phyloP scores from a whole-genome alignment of 2,113 vertebrate genomes.

The Oophaga pumilio region DNA sequence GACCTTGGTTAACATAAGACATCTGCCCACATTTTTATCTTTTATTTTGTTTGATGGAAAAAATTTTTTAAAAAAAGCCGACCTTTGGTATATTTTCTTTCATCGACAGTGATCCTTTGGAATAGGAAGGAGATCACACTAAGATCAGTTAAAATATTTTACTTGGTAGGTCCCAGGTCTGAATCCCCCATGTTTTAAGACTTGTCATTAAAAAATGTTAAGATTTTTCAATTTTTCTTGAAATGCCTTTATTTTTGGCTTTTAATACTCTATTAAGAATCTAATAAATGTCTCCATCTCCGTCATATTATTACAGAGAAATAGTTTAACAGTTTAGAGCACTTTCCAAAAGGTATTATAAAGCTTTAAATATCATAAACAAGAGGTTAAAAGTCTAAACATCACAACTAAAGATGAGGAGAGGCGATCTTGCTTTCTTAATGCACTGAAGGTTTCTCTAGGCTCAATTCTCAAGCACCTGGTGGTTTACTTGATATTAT shows the following conservation, averaged over 20 bases:
- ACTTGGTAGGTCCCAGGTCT: slow-evolving; percentile 22
- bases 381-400: no score
- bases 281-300: background rate
- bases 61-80: background rate
- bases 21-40: slow-evolving; percentile 39
- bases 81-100: background rate
- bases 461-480: no score
- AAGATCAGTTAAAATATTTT: slow-evolving; percentile 40
- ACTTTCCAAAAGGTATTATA: background rate
- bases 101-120: slow-evolving; percentile 14
- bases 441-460: no score
- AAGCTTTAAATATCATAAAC: no score
- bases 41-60: slow-evolving; percentile 23
- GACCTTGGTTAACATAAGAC: slow-evolving; percentile 30
- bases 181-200: background rate
- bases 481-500: no score
- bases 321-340: background rate
- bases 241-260: slow-evolving; percentile 19
- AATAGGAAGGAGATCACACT: slow-evolving; percentile 11
- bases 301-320: background rate
- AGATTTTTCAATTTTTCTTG: background rate
- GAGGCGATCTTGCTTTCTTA: no score
- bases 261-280: background rate
- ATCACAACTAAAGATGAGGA: no score
- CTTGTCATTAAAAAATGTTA: slow-evolving; percentile 19